A percentile compares a stretch with the other conserved stretches of the same genome.
Evolutionary conservation across 1,140 invertebrate genomes (phyloP).

Genomic region (Ptiloglossa arizonensis): DNA sequence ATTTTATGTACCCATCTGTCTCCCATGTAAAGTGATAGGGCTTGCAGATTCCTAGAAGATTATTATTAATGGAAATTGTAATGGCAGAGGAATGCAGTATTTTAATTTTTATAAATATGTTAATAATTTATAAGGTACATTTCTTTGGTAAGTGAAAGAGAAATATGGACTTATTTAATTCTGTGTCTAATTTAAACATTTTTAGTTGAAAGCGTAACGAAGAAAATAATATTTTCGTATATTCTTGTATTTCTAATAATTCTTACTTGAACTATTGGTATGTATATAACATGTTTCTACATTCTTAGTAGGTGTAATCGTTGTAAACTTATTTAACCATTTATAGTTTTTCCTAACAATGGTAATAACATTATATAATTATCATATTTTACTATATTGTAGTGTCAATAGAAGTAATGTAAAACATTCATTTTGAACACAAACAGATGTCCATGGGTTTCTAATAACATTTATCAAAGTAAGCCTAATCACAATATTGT

Average conservation of each 20-base stretch:
- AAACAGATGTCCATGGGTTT: constrained; percentile 40
- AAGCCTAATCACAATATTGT: constrained; percentile 64
- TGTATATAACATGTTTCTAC: constrained; percentile 57
- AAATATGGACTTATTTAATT: constrained; percentile 51
- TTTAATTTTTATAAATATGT: constrained; percentile 54
- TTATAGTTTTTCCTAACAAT: constrained; percentile 57
- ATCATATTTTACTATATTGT: constrained; percentile 58
- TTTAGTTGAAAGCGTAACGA: constrained; percentile 28
- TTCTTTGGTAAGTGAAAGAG: constrained; percentile 53
- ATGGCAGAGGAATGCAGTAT: constrained; percentile 47
- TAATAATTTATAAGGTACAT: constrained; percentile 54
- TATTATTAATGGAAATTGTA: constrained; percentile 53
- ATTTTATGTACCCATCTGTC: constrained; percentile 54
- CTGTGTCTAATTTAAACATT: constrained; percentile 33
- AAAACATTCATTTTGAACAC: constrained; percentile 38
- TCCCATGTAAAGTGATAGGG: constrained; percentile 60
- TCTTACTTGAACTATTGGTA: constrained; percentile 38
- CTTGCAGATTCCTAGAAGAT: constrained; percentile 55
- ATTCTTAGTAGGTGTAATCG: constrained; percentile 35
- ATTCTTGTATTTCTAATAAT: constrained; percentile 32
- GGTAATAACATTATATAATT: constrained; percentile 49
- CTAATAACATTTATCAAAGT: constrained; percentile 50
- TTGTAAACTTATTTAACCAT: constrained; percentile 59
- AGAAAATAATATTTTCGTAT: constrained; percentile 40
- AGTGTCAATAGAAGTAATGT: constrained; percentile 38